Conservation (phyloP, 2,797 vertebrate genomes). For the Mustela erminea region DNA sequence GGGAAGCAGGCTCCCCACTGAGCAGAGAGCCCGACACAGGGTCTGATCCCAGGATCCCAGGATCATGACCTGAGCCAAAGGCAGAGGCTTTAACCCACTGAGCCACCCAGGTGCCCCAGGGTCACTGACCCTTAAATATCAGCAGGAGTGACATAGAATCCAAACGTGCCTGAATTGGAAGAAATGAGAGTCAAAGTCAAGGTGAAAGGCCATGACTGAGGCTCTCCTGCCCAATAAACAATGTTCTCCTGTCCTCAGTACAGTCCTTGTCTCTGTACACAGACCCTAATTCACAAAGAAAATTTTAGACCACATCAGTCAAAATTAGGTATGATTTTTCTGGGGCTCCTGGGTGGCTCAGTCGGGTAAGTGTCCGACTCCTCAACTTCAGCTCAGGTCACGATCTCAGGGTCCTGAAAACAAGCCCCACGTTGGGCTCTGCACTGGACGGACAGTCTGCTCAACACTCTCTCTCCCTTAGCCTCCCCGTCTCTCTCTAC, state of each 20-base stretch:
- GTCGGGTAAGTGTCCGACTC: background rate
- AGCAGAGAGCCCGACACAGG: no score
- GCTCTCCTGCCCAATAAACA: background rate
- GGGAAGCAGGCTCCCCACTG: no score
- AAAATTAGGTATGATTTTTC: slow-evolving; percentile 22
- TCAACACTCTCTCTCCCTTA: background rate
- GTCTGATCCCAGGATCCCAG: no score
- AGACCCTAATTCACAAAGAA: background rate
- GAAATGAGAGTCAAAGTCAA: slow-evolving; percentile 13
- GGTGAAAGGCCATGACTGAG: background rate
- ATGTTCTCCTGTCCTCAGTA: background rate
- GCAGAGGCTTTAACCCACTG: no score
- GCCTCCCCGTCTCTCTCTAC: background rate
- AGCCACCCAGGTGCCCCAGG: no score
- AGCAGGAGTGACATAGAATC: background rate
- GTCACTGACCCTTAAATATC: slow-evolving; percentile 6
- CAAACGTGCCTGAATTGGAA: background rate
- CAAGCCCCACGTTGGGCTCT: background rate
- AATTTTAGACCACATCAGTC: background rate
- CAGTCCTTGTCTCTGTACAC: background rate
- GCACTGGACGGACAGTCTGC: accelerated
- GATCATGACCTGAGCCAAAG: no score
- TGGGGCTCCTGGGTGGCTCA: background rate
- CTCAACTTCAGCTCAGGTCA: background rate
- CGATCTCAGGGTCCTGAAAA: background rate